Evolutionary conservation across 2,797 vertebrate species (phyloP).

Genomic region (Syngnathus acus): DNA sequence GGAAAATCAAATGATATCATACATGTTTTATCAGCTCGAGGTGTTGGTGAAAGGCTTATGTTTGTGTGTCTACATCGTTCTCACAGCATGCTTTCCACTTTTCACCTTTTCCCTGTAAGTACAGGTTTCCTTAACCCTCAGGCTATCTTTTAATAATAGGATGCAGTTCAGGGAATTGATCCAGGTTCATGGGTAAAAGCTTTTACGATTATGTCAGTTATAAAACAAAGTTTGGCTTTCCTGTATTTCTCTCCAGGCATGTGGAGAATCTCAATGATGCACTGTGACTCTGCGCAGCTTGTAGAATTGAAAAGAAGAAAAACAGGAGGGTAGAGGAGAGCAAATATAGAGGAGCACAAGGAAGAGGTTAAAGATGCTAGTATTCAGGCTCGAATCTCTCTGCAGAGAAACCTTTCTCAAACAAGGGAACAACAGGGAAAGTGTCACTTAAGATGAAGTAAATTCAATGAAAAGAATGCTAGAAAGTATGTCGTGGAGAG

Average conservation of each 20-base stretch:
- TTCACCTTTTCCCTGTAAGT: neutral
- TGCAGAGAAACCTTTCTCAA: slow-evolving; percentile 26
- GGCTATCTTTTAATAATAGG: slow-evolving; percentile 72
- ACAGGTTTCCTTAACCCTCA: slow-evolving; percentile 36
- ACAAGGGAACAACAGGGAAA: slow-evolving; percentile 23
- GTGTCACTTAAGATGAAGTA: slow-evolving; percentile 19
- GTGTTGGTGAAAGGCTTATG: slow-evolving; percentile 25
- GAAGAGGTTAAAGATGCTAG: slow-evolving; percentile 46
- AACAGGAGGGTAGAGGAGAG: slow-evolving; percentile 11
- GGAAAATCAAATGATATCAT: slow-evolving; percentile 74
- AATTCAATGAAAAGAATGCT: slow-evolving; percentile 17
- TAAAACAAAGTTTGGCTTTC: slow-evolving; percentile 64
- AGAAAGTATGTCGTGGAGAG: slow-evolving; percentile 34
- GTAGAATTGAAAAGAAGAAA: slow-evolving; percentile 31
- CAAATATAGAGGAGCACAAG: slow-evolving; percentile 14
- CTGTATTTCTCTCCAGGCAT: slow-evolving; percentile 56
- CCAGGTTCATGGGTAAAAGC: slow-evolving; percentile 56
- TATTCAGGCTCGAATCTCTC: slow-evolving; percentile 33
- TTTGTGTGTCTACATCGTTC: slow-evolving; percentile 38
- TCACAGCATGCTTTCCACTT: slow-evolving; percentile 18
- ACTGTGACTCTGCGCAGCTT: slow-evolving; percentile 48
- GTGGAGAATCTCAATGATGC: slow-evolving; percentile 41
- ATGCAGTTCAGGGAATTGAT: slow-evolving; percentile 72
- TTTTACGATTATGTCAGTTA: slow-evolving; percentile 68
- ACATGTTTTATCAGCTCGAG: slow-evolving; percentile 53